These are phyloP conservation scores for Sarcophaga subvicina DNA, from an alignment of 2,888 invertebrate species.

Conservation along the genomic window DNA sequence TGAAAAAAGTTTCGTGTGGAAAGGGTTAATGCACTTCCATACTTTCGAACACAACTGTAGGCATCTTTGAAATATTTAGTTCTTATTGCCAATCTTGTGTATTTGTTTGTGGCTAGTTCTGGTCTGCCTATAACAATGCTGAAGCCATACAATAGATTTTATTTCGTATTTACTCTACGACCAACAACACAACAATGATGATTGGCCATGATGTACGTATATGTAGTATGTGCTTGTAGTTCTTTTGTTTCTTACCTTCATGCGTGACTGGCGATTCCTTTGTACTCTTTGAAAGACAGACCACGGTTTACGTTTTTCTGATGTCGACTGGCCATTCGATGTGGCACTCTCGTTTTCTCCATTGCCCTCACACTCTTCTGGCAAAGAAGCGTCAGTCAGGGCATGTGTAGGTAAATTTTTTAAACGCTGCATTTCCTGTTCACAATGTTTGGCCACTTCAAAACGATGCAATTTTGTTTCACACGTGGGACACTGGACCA, in stretches of 20 bases:
- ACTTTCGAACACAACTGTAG: no score
- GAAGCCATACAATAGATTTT: not conserved
- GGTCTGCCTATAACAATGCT: not conserved
- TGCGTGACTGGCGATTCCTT: constrained; percentile 87
- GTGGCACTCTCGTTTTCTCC: constrained; percentile 28
- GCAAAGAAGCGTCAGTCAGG: not conserved
- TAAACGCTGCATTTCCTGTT: constrained; percentile 90
- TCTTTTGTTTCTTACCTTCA: constrained; percentile 79
- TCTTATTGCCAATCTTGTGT: no score
- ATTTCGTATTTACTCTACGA: no score
- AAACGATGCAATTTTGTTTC: constrained; percentile 91
- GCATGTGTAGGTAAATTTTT: constrained; percentile 68
- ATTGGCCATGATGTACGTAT: not conserved
- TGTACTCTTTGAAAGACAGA: constrained; percentile 89
- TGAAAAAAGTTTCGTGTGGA: no score
- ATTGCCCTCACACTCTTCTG: not conserved
- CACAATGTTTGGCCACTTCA: constrained; percentile 92
- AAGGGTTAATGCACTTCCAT: no score
- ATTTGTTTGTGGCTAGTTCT: not conserved
- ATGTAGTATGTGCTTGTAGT: not conserved
- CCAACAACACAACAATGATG: not conserved
- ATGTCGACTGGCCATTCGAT: constrained; percentile 28
- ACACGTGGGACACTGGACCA: constrained; percentile 92
- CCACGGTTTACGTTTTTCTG: constrained; percentile 82
- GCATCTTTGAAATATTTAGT: no score